Evolutionary conservation across 1,140 invertebrate species (phyloP).

Genomic region (Trypoxylus dichotomus): DNA sequence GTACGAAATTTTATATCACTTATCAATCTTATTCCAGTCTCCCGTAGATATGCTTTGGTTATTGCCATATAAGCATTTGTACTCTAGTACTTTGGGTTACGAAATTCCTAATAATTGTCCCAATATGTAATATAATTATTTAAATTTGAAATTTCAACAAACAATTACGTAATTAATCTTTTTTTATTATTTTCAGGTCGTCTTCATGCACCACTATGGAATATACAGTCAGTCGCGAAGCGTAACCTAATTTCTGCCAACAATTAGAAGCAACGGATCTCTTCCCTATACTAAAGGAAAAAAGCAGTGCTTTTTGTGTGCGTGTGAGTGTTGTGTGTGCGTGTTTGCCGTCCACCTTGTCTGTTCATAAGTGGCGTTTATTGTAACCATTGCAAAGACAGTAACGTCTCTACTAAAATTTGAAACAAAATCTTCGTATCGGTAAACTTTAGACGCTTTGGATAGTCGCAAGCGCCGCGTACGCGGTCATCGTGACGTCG

Average conservation of each 20-base stretch:
- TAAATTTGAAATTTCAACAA: too few relatives aligned
- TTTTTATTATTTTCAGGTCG: slow-evolving; percentile 40
- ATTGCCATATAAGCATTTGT: too few relatives aligned
- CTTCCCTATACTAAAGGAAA: neutral
- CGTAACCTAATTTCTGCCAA: slow-evolving; percentile 41
- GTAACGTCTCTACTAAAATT: neutral
- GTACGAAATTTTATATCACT: too few relatives aligned
- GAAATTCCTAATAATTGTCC: too few relatives aligned
- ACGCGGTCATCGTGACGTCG: neutral
- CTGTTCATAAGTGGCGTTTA: neutral
- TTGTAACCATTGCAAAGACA: neutral
- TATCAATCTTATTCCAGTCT: too few relatives aligned
- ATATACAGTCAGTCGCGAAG: slow-evolving; percentile 44
- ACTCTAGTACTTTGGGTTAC: too few relatives aligned
- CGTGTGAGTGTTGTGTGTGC: slow-evolving; percentile 23
- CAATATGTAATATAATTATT: too few relatives aligned
- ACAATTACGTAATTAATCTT: neutral
- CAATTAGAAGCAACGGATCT: neutral
- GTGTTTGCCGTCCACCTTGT: neutral
- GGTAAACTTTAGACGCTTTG: neutral
- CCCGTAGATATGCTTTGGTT: too few relatives aligned
- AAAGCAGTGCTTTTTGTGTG: neutral
- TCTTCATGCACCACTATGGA: slow-evolving; percentile 48
- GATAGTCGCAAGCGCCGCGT: neutral
- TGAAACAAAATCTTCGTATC: neutral